Percentiles rank a stretch among this genome's conserved stretches.
Conservation (phyloP, 2,797 vertebrate species). For the Myiotriccus ornatus region DNA sequence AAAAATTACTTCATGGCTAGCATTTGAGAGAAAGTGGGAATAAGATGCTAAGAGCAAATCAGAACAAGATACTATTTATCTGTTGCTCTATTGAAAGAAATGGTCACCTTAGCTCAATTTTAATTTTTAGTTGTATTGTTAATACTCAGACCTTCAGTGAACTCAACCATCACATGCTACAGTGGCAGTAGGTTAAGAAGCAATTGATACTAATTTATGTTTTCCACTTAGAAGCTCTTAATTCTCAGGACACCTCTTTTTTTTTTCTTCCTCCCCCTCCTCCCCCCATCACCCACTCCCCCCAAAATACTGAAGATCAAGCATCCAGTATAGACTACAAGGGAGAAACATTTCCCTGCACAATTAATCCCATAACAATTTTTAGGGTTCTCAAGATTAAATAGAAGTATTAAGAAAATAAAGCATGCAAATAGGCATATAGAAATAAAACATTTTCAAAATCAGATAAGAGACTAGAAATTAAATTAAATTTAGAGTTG, state of each 20-base stretch:
- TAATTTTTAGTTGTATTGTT: neutral
- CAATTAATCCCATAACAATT: conserved; percentile 66
- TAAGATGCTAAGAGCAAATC: neutral
- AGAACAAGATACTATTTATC: conserved; percentile 16
- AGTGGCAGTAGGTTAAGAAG: neutral
- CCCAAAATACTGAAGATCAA: conserved; percentile 37
- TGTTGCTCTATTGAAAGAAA: neutral
- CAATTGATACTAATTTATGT: conserved; percentile 9
- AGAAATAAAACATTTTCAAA: conserved; percentile 47
- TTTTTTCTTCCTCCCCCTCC: neutral
- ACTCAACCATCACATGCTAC: neutral
- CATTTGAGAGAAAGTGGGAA: neutral
- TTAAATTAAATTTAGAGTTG: conserved; percentile 55
- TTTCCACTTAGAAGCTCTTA: conserved; percentile 25
- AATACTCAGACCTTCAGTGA: neutral
- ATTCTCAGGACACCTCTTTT: conserved; percentile 21
- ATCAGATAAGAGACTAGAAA: conserved; percentile 1
- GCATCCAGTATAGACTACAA: conserved; percentile 16
- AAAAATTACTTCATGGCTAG: neutral
- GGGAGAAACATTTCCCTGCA: conserved; percentile 36
- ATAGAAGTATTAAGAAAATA: conserved; percentile 63
- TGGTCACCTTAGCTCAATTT: neutral
- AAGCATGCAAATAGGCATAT: conserved; percentile 49
- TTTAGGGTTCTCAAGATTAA: conserved; percentile 59
- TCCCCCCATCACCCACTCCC: neutral